These are phyloP conservation scores for Psylliodes chrysocephalus DNA, from an alignment of 2,888 invertebrate species.

Conservation along the genomic window DNA sequence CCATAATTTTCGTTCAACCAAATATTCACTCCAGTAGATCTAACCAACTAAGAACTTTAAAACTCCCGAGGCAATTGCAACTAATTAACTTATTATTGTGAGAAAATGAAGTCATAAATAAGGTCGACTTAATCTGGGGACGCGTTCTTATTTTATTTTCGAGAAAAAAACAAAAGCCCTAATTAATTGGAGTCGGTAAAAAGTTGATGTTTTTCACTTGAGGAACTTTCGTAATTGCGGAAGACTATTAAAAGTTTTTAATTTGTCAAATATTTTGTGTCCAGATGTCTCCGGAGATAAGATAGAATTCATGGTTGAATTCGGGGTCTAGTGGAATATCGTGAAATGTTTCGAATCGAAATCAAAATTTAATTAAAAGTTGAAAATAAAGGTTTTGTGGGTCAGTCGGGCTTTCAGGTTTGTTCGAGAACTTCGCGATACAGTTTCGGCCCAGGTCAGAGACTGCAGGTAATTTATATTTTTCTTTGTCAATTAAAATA, in stretches of 20 bases:
- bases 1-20: too few species aligned
- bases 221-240: slow-evolving; percentile 9
- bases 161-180: slow-evolving; percentile 2
- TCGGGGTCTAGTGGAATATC: not conserved
- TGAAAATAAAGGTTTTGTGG: not conserved
- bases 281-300: slow-evolving; percentile 8
- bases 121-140: not conserved
- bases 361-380: slow-evolving; percentile 10
- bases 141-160: not conserved
- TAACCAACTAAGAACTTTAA: not conserved
- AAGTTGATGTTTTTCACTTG: slow-evolving; percentile 8
- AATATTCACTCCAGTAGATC: too few species aligned
- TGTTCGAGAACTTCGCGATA: not conserved
- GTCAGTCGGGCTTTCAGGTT: not conserved
- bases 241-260: slow-evolving; percentile 14
- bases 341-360: slow-evolving; percentile 1
- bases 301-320: not conserved
- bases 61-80: not conserved
- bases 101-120: not conserved
- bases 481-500: not conserved
- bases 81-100: slow-evolving; percentile 4
- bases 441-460: not conserved
- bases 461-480: not conserved
- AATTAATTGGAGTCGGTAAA: slow-evolving; percentile 2
- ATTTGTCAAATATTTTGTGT: slow-evolving; percentile 18